A percentile compares a stretch with the other conserved stretches of the same genome.
Evolutionary conservation across 92 coral and sea anemone species (phyloP).

Genomic region (Zoanthus gigantus): DNA sequence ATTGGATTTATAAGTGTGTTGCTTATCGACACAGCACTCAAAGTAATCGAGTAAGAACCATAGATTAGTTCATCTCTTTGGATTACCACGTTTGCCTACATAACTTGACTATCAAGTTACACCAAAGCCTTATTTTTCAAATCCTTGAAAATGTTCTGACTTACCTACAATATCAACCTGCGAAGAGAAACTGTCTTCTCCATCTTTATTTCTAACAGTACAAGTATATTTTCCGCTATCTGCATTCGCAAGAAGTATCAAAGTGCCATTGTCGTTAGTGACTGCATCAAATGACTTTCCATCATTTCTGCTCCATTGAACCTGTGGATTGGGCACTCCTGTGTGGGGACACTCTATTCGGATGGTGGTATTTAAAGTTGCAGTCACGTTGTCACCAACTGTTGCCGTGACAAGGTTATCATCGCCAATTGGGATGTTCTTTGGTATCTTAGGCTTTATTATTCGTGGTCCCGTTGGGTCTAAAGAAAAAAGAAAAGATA

Average conservation of each 20-base stretch:
- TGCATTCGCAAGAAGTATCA: neutral
- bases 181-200: conserved; percentile 26
- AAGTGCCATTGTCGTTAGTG: neutral
- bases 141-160: neutral
- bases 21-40: no score
- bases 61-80: no score
- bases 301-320: conserved; percentile 28
- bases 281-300: conserved; percentile 34
- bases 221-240: conserved; percentile 34
- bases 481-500: neutral
- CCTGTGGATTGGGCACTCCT: conserved; percentile 23
- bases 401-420: conserved; percentile 23
- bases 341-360: conserved; percentile 27
- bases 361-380: conserved; percentile 25
- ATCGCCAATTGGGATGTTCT: conserved; percentile 23
- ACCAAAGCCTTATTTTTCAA: neutral
- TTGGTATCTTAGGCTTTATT: conserved; percentile 6
- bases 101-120: neutral
- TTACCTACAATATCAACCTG: conserved; percentile 29
- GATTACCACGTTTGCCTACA: no score
- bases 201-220: conserved; percentile 33
- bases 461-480: conserved; percentile 28
- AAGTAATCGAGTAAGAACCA: no score
- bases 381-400: conserved; percentile 41
- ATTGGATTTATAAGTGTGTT: no score